These are phyloP conservation scores for Gastrophysa polygoni DNA, from an alignment of 2,888 invertebrate genomes.

Conservation along the genomic window DNA sequence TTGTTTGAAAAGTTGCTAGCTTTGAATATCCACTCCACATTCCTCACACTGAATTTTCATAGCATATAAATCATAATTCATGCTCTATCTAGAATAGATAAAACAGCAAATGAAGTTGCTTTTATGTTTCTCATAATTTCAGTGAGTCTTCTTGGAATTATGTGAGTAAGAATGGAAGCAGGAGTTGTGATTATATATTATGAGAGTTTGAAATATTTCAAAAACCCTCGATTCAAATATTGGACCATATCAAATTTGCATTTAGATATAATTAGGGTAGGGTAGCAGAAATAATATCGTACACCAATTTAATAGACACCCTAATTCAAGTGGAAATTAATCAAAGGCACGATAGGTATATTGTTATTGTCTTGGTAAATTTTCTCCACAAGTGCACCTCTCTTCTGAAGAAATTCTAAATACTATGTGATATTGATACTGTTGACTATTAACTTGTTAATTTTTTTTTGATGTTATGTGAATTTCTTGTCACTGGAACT, in stretches of 20 bases:
- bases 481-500: background rate
- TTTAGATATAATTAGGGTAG: background rate
- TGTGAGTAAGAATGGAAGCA: background rate
- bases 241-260: background rate
- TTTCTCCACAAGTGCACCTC: conserved; percentile 56
- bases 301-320: background rate
- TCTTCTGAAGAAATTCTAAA: conserved; percentile 55
- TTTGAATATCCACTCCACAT: too few species aligned
- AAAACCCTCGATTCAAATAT: background rate
- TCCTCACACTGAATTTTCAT: too few species aligned
- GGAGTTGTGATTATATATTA: background rate
- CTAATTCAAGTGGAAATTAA: background rate
- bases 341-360: conserved; percentile 31
- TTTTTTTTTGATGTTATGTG: conserved; percentile 8
- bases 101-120: too few species aligned
- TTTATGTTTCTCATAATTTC: too few species aligned
- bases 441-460: conserved; percentile 18
- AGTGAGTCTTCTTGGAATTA: too few species aligned
- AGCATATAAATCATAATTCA: too few species aligned
- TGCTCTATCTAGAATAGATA: too few species aligned
- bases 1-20: background rate
- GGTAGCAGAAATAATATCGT: background rate
- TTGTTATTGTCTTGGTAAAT: background rate
- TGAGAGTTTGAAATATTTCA: too few species aligned
- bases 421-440: conserved; percentile 53